Conservation (phyloP, 1,140 invertebrate species). For the Polypedilum vanderplanki region DNA sequence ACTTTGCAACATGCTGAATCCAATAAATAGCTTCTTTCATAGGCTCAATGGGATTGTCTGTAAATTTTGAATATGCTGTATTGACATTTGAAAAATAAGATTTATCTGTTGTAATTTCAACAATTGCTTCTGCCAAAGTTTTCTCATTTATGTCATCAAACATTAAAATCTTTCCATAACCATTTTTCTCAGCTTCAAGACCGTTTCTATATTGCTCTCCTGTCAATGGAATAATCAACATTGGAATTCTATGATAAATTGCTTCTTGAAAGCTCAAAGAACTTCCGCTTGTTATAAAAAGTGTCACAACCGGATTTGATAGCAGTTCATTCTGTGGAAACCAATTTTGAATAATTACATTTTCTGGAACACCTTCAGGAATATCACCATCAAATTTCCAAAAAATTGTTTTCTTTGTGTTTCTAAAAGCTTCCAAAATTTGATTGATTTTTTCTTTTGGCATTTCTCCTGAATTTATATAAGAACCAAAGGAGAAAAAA, state of each 20-base stretch:
- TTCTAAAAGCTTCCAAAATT: constrained; percentile 32
- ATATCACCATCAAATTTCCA: constrained; percentile 51
- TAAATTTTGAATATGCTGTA: background rate
- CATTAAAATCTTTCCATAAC: background rate
- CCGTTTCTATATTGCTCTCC: background rate
- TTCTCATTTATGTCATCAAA: background rate
- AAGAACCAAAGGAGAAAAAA: constrained; percentile 30
- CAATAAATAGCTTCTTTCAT: background rate
- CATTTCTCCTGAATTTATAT: constrained; percentile 29
- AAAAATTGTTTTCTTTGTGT: constrained; percentile 48
- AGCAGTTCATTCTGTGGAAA: constrained; percentile 55
- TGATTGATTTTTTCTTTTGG: constrained; percentile 31
- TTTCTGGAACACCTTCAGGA: constrained; percentile 49
- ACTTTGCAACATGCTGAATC: background rate
- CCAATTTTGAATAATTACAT: constrained; percentile 59
- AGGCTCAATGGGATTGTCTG: background rate
- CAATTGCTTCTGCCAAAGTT: background rate
- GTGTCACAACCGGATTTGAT: constrained; percentile 47
- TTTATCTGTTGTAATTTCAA: background rate
- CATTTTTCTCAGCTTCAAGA: background rate
- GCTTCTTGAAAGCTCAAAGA: constrained; percentile 32
- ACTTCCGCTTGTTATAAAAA: constrained; percentile 54
- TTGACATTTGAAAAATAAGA: background rate
- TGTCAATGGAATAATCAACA: background rate
- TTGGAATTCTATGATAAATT: background rate